Evolutionary conservation across 2,888 invertebrate genomes (phyloP), one percentile per base, ranked within the genome.

Genomic region (Strigamia transsilvanica): DNA sequence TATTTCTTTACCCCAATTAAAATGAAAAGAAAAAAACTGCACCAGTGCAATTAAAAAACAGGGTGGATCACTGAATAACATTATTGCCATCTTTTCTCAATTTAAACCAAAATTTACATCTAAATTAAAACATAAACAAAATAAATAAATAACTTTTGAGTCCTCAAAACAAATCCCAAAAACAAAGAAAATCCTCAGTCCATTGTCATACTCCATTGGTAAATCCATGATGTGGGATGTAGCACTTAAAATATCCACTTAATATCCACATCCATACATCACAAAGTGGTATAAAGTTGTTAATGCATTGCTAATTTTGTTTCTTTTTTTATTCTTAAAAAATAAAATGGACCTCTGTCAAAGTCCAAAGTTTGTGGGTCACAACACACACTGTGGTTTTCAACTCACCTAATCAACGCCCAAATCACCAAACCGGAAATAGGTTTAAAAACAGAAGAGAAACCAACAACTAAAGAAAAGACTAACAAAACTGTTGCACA

Each of bases 281-380:
- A 73, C 73, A 73, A 56, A 73, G 73, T 73, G 73, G 73, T 73
- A 73, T 73, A 73, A 73, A 73, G 73, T 73, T 61, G 61, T 61
- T 32, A 73, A 73, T 73, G 73, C 73, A 73, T 73, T 73, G 73
- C 73, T 73, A 73, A 73, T 73, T 73, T 73, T 27, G 27, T 27
- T 27, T 12, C 2, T 73, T 73, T 32, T 56, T 56, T 56, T 18
- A 9, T 56, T 56, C n/a, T 56, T 27, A 27, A 56, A 56, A 56
- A 73, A 32, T 73, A 73, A 73, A 73, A 27, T 73, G 27, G 27
- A 73, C 27, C 32, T 5, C 13, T 12, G 3, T 32, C 61, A n/a
- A n/a, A 27, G 73, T 73, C 32, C 23, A 73, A 27, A 66, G 73
- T 73, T 73, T 12, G 73, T 73, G 73, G 73, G 32, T 73, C 32